Evolutionary conservation across 1,140 invertebrate species (phyloP).

Genomic region (Acromyrmex charruanus): DNA sequence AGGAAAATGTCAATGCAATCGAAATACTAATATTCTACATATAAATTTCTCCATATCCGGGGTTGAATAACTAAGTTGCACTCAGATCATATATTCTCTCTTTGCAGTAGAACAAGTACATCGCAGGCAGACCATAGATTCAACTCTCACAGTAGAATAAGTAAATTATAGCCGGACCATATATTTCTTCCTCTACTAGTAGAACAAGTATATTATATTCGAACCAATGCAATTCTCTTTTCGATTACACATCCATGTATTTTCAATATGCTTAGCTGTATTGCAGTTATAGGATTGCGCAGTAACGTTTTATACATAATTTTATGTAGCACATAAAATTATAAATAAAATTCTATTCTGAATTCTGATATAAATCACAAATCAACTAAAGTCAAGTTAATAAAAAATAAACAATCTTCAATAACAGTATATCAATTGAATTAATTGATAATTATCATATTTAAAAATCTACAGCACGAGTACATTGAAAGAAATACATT

Average conservation of each 20-base stretch:
- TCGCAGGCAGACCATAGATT: slow-evolving; percentile 29
- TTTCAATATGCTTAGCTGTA: background rate
- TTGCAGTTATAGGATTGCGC: background rate
- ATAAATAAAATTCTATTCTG: background rate
- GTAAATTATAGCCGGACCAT: slow-evolving; percentile 56
- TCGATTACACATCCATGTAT: slow-evolving; percentile 30
- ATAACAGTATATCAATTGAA: background rate
- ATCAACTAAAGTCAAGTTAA: background rate
- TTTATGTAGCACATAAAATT: background rate
- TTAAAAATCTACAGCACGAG: background rate
- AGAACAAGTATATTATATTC: slow-evolving; percentile 48
- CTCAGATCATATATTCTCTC: slow-evolving; percentile 43
- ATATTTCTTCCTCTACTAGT: slow-evolving; percentile 31
- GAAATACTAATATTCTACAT: slow-evolving; percentile 40
- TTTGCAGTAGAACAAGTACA: slow-evolving; percentile 54
- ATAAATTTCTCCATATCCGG: slow-evolving; percentile 15
- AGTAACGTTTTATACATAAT: background rate
- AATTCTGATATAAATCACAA: background rate
- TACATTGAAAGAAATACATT: background rate
- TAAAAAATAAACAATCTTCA: background rate
- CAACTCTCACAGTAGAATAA: slow-evolving; percentile 51
- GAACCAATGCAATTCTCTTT: slow-evolving; percentile 36
- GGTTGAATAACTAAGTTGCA: slow-evolving; percentile 48
- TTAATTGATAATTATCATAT: background rate
- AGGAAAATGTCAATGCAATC: slow-evolving; percentile 10